Conservation (phyloP, 2,888 invertebrate genomes). For the Meta bourneti region DNA sequence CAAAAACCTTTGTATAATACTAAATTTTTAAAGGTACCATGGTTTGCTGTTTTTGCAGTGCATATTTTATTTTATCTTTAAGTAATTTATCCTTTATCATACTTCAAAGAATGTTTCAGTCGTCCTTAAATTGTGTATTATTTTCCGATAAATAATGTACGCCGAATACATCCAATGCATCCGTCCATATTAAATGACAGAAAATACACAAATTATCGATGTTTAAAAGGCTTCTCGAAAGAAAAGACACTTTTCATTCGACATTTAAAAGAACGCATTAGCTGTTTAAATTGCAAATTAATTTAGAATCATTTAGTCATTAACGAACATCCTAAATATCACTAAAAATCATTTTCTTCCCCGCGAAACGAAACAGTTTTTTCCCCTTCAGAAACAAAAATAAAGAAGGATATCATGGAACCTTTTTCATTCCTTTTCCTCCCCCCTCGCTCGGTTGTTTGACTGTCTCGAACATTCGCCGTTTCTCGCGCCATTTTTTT, state of each 20-base stretch:
- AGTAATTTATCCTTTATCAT: no score
- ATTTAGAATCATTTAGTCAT: neutral
- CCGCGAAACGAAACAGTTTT: neutral
- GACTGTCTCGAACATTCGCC: conserved; percentile 50
- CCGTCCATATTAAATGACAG: neutral
- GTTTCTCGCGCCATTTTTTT: conserved; percentile 41
- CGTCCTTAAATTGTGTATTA: no score
- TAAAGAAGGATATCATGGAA: neutral
- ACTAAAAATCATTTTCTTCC: neutral
- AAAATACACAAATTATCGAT: neutral
- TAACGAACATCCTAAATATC: neutral
- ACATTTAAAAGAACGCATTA: neutral
- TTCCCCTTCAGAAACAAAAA: neutral
- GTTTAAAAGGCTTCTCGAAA: neutral
- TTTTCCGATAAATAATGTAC: no score
- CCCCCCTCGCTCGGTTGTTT: neutral
- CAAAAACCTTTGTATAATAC: no score
- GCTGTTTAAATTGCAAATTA: neutral
- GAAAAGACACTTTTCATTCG: neutral
- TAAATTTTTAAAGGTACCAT: no score
- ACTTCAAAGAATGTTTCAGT: no score
- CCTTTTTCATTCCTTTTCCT: conserved; percentile 23
- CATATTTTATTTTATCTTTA: no score
- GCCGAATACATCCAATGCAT: neutral
- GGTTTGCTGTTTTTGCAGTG: no score